Evolutionary conservation across 2,113 vertebrate genomes (phyloP).

Genomic region (Mugil cephalus): DNA sequence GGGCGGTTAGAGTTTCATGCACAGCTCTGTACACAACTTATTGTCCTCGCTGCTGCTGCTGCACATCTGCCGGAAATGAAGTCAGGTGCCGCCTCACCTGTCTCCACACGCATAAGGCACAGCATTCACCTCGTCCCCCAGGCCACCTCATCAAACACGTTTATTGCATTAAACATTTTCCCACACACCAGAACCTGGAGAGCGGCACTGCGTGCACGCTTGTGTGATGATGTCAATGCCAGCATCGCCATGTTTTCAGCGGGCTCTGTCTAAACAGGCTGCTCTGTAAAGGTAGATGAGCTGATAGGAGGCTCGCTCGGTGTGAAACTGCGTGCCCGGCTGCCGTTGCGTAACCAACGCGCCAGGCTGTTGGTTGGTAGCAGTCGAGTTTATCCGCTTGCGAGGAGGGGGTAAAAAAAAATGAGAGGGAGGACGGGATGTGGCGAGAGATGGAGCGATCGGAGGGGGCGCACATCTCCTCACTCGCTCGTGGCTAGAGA

Average conservation of each 20-base stretch:
- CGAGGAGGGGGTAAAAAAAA: conserved; percentile 3
- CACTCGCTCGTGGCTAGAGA: conserved; percentile 47
- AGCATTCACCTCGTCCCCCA: neutral
- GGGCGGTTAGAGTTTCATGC: conserved; percentile 54
- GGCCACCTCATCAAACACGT: neutral
- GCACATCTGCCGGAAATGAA: neutral
- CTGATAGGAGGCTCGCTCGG: neutral
- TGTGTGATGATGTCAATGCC: conserved; percentile 55
- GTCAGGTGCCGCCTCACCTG: conserved; percentile 47
- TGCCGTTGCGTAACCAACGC: conserved; percentile 69
- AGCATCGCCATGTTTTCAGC: conserved; percentile 52
- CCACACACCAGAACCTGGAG: conserved; percentile 16
- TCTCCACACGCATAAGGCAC: conserved; percentile 1
- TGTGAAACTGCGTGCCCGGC: conserved; percentile 7
- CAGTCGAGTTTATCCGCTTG: conserved; percentile 67
- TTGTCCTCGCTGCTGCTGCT: conserved; percentile 19
- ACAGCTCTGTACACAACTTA: conserved; percentile 36
- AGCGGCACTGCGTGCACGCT: neutral
- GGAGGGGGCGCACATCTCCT: conserved; percentile 69
- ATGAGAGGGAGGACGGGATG: conserved; percentile 54
- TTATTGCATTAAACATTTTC: neutral
- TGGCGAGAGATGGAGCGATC: conserved; percentile 58
- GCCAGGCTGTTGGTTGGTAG: conserved; percentile 36
- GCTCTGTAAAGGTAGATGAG: conserved; percentile 11
- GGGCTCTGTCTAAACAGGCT: conserved; percentile 11